A percentile compares a stretch with the other conserved stretches of the same genome.
Evolutionary conservation across 2,888 invertebrate species (phyloP).

Genomic region (Cataglyphis livida): DNA sequence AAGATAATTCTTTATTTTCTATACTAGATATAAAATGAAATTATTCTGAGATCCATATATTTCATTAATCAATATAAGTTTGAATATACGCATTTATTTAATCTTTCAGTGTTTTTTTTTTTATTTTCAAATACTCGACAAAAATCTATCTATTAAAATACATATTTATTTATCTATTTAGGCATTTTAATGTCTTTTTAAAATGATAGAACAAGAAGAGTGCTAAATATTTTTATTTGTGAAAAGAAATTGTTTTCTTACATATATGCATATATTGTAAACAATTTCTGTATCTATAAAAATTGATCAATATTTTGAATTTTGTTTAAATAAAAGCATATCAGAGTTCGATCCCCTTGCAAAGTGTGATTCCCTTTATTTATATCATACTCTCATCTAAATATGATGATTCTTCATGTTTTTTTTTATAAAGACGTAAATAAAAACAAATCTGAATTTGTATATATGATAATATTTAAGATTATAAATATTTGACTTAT

Average conservation of each 20-base stretch:
- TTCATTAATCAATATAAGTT: not conserved
- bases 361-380: not conserved
- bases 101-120: not conserved
- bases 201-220: not conserved
- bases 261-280: not conserved
- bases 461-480: not conserved
- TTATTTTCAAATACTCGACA: not conserved
- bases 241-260: not conserved
- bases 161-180: not conserved
- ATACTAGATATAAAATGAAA: not conserved
- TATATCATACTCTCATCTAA: not conserved
- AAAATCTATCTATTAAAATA: not conserved
- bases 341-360: too few species aligned
- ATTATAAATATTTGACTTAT: not conserved
- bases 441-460: not conserved
- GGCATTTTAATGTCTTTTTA: not conserved
- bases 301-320: too few species aligned
- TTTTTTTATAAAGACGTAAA: not conserved
- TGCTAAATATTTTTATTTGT: not conserved
- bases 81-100: not conserved
- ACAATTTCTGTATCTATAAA: too few species aligned
- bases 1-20: not conserved
- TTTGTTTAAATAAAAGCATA: too few species aligned
- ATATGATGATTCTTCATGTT: not conserved
- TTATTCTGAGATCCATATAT: not conserved